Conservation (phyloP, 2,888 invertebrate genomes). For the Trachelus troglodyta region DNA sequence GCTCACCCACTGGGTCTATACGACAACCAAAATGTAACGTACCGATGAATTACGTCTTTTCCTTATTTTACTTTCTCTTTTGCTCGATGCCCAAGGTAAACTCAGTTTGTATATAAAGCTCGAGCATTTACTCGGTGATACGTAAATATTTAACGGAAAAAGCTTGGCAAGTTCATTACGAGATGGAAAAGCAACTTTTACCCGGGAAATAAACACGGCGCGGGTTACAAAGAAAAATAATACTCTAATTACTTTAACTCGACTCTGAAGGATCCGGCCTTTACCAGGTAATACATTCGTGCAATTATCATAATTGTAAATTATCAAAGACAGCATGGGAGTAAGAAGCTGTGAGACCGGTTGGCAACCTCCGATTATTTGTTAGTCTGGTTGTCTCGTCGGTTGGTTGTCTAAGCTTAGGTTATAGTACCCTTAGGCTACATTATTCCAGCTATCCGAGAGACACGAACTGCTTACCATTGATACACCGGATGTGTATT, state of each 20-base stretch:
- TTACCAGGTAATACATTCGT: conserved; percentile 1
- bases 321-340: conserved; percentile 19
- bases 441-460: background rate
- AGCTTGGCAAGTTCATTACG: background rate
- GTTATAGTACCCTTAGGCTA: background rate
- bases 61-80: too few relatives aligned
- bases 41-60: too few relatives aligned
- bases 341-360: conserved; percentile 20
- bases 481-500: conserved; percentile 14
- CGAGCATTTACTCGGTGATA: background rate
- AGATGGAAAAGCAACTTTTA: background rate
- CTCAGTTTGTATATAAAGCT: too few relatives aligned
- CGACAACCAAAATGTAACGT: too few relatives aligned
- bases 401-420: too few relatives aligned
- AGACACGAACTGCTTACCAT: conserved; percentile 6
- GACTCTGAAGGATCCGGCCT: background rate
- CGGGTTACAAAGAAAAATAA: background rate
- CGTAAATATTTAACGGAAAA: background rate
- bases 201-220: background rate
- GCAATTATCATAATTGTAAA: conserved; percentile 26
- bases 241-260: conserved; percentile 1
- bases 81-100: too few relatives aligned
- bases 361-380: conserved; percentile 4
- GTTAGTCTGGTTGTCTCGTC: background rate
- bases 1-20: too few relatives aligned